These are phyloP conservation scores for Bombus fervidus DNA, from an alignment of 1,140 invertebrate genomes.

Conservation along the genomic window DNA sequence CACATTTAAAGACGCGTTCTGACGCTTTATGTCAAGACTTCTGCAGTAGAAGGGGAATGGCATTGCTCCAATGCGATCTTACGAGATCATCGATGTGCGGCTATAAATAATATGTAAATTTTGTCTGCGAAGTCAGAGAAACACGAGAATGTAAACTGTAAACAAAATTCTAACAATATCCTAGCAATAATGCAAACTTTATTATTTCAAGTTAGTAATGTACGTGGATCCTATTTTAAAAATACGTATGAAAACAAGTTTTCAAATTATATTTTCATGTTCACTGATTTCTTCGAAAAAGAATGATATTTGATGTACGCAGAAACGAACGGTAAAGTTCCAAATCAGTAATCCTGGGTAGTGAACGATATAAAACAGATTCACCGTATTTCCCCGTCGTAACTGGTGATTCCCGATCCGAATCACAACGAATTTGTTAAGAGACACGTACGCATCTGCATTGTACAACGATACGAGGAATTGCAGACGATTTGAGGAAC, in stretches of 20 bases:
- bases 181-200: not conserved
- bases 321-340: not conserved
- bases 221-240: not conserved
- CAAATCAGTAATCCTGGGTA: not conserved
- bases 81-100: constrained; percentile 17
- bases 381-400: not conserved
- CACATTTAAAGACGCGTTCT: not conserved
- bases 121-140: not conserved
- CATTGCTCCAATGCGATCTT: constrained; percentile 44
- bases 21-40: constrained; percentile 44
- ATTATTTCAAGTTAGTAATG: not conserved
- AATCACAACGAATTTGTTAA: not conserved
- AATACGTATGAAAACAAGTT: not conserved
- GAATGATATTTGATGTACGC: not conserved
- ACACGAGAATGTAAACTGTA: not conserved
- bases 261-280: not conserved
- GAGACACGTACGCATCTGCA: not conserved
- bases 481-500: not conserved
- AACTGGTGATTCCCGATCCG: not conserved
- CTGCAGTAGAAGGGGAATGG: constrained; percentile 49
- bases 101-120: constrained; percentile 53
- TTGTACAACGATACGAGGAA: constrained; percentile 19
- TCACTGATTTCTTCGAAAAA: not conserved
- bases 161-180: not conserved
- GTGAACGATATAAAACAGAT: not conserved